phyloP scores from a whole-genome alignment of 92 coral and sea anemone genomes.

The Virgularia gustaviana region DNA sequence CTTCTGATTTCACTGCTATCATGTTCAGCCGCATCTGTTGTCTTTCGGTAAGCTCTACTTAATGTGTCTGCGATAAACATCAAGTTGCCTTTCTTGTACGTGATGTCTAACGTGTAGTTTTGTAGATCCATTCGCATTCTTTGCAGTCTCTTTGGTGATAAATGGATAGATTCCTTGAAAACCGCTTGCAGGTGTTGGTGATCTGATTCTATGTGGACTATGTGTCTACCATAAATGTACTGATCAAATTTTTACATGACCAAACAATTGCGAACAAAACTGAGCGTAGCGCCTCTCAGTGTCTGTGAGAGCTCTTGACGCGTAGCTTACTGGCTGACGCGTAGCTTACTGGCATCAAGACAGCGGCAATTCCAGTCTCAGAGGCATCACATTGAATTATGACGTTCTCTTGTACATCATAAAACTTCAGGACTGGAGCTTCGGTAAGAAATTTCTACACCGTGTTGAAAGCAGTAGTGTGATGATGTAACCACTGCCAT shows the following conservation, averaged over 20 bases:
- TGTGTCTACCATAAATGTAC: conserved; percentile 44
- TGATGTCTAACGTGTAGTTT: conserved; percentile 34
- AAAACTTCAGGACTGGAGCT: conserved; percentile 50
- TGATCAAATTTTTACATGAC: conserved; percentile 55
- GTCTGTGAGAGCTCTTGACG: conserved; percentile 53
- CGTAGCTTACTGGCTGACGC: conserved; percentile 56
- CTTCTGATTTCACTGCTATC: conserved; percentile 34
- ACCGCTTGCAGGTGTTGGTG: conserved; percentile 51
- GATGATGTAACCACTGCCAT: conserved; percentile 50
- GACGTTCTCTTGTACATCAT: conserved; percentile 48
- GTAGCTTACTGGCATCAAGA: conserved; percentile 54
- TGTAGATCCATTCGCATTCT: conserved; percentile 37
- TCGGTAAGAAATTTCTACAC: conserved; percentile 47
- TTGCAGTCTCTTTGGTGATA: conserved; percentile 56
- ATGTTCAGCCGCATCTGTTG: conserved; percentile 38
- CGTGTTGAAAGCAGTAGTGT: conserved; percentile 44
- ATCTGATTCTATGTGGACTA: conserved; percentile 37
- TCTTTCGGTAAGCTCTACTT: conserved; percentile 41
- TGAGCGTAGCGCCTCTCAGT: conserved; percentile 22
- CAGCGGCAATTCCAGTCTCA: conserved; percentile 53
- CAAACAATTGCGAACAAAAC: conserved; percentile 42
- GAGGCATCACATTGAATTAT: conserved; percentile 56
- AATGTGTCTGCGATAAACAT: conserved; percentile 45
- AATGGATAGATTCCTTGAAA: conserved; percentile 48
- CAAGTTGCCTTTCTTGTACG: conserved; percentile 45